Percentiles rank a stretch among this genome's conserved stretches.
phyloP scores from a whole-genome alignment of 2,888 invertebrate species.

The Lissonota sp. region DNA sequence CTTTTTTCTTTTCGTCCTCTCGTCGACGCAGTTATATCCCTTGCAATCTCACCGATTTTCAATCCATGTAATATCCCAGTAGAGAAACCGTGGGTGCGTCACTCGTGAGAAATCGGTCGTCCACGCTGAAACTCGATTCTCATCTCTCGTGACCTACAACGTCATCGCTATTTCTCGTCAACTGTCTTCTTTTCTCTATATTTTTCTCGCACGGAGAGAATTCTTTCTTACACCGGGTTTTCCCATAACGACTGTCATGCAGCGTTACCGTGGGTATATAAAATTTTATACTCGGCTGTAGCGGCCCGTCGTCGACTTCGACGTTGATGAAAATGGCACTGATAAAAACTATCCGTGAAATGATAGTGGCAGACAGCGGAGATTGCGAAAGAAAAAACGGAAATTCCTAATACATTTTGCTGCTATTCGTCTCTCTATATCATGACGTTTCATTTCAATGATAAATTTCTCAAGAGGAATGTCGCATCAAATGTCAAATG shows the following conservation, averaged over 20 bases:
- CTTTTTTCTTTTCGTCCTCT: not conserved
- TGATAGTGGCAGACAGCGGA: not conserved
- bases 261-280: not conserved
- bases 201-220: slow-evolving; percentile 18
- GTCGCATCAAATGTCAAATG: no score
- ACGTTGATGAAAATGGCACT: slow-evolving; percentile 12
- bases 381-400: not conserved
- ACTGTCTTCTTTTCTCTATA: not conserved
- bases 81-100: slow-evolving; percentile 38
- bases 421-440: no score
- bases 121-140: slow-evolving; percentile 54
- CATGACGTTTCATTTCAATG: no score
- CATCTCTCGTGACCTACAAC: slow-evolving; percentile 32
- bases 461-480: no score
- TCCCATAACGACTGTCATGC: slow-evolving; percentile 28
- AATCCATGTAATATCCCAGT: slow-evolving; percentile 29
- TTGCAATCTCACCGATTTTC: slow-evolving; percentile 18
- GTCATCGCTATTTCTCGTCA: slow-evolving; percentile 57
- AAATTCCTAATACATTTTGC: not conserved
- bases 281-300: slow-evolving; percentile 17
- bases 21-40: slow-evolving; percentile 1
- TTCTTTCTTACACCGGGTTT: slow-evolving; percentile 12
- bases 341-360: slow-evolving; percentile 8
- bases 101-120: slow-evolving; percentile 57
- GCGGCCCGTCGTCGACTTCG: not conserved